Evolutionary conservation across 2,113 vertebrate species (phyloP), one percentile per base, ranked within the genome.

Genomic region (Benitochromis conjunctus): DNA sequence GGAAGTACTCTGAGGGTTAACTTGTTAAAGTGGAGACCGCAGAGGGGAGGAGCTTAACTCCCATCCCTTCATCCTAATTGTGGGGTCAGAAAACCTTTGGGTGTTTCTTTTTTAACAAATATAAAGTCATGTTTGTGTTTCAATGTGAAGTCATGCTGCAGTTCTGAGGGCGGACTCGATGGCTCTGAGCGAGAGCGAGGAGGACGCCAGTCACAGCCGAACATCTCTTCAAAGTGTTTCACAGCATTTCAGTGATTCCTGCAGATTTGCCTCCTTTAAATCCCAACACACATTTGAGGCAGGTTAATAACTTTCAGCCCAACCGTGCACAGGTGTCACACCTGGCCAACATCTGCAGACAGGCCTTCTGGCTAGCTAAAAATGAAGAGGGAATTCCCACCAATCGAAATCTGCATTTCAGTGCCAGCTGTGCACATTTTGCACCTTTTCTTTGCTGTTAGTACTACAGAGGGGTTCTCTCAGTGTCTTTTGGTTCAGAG

Each of bases 1-100:
- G 64, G 64, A 3, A 0, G 24, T 3, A 43, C 19, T 24, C n/a
- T 24, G 4, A 69, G 12, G 4, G 3, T n/a, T 43, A 12, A 9
- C 43, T 43, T 9, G 38, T 69, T 60, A 5, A 31, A 60, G 64
- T 41, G n/a, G 64, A 69, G n/a, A 1, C n/a, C 36, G 36, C n/a
- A 9, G 36, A 69, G 64, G 29, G 58, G 36, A 16, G 64, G 64
- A 24, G 64, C 36, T 69, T 69, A 69, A 43, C n/a, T 43, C n/a
- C 60, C n/a, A 13, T 12, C 31, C 18, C 36, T 21, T 41, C 0
- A 66, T 41, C 0, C 10, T 8, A 66, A 21, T 66, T 21, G 11
- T 66, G 36, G 29, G 18, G 31, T 62, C n/a, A 41, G 7, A 14
- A 41, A 69, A 21, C 2, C 7, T 62, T 36, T 34, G 58, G 58